Evolutionary conservation across 1,140 invertebrate species (phyloP).

Genomic region (Hycleus phaleratus): DNA sequence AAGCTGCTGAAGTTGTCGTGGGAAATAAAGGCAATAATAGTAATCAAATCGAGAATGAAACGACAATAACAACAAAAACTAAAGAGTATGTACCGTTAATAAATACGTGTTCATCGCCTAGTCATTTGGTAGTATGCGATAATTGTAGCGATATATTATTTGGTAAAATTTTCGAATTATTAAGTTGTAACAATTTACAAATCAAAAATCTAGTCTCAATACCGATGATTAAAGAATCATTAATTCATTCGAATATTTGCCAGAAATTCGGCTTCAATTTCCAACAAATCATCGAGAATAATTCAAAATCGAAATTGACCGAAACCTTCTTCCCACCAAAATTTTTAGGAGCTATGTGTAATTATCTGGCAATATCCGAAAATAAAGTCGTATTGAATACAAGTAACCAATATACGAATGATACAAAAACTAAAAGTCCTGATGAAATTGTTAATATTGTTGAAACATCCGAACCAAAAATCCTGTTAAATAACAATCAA

Average conservation of each 20-base stretch:
- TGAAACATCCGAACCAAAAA: constrained; percentile 4
- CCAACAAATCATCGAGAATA: constrained; percentile 31
- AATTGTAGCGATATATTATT: constrained; percentile 61
- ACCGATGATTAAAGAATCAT: constrained; percentile 46
- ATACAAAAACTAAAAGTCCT: constrained; percentile 16
- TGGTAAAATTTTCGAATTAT: constrained; percentile 54
- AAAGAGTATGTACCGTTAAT: constrained; percentile 30
- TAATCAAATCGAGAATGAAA: constrained; percentile 33
- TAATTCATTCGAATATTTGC: constrained; percentile 50
- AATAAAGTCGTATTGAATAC: constrained; percentile 60
- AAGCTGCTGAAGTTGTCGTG: constrained; percentile 73
- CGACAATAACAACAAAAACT: constrained; percentile 14
- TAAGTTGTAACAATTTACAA: constrained; percentile 54
- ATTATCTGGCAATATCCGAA: constrained; percentile 57
- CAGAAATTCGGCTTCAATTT: constrained; percentile 52
- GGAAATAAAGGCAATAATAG: constrained; percentile 57
- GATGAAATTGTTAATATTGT: constrained; percentile 2
- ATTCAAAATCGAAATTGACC: constrained; percentile 9
- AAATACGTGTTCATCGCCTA: constrained; percentile 51
- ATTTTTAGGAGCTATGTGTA: constrained; percentile 69
- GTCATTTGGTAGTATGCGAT: constrained; percentile 60
- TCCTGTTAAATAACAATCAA: neutral
- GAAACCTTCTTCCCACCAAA: constrained; percentile 51
- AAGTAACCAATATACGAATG: constrained; percentile 37
- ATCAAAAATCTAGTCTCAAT: constrained; percentile 49